Evolutionary conservation across 2,113 vertebrate genomes (phyloP), one percentile per base, ranked within the genome.

Genomic region (Loxodonta africana): DNA sequence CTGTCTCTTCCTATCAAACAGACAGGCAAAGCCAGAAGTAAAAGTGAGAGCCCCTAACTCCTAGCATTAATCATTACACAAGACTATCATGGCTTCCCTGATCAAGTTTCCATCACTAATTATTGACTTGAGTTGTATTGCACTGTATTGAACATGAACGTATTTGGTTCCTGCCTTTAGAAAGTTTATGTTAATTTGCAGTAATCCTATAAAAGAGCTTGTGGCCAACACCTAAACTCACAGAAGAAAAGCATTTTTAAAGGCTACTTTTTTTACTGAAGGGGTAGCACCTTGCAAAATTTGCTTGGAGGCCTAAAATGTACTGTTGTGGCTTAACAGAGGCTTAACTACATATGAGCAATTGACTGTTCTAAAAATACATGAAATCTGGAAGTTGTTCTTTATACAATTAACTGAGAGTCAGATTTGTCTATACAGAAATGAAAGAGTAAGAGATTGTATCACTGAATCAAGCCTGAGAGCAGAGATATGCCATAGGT

Each of bases 401-500:
- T 84, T 92, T 83, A 74, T 93, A 11, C 33, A 69, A 81, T 92
- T 95, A 88, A 96, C 88, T 90, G 65, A 78, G 25, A 46, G 21
- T 37, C 92, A 6, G 89, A 67, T 96, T 92, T 94, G 83, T 93
- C 85, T 83, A 41, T 78, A 73, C 93, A 97, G 98, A 92, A 95
- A 95, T 28, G 82, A 77, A 20, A 85, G 95, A 82, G 90, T 88
- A 91, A 97, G 93, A 96, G 95, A 97, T 26, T 95, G 78, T 5
- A 46, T 97, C 71, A 94, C 76, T 26, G 92, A 98, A 21, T 96
- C 97, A 41, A 97, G 86, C 71, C 89, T 97, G 84, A 86, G 65
- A 63, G 80, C 90, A 77, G 95, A 98, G 67, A 53, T 88, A 53
- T 97, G 94, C 60, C 96, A 91, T 77, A 97, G 97, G 96, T 98